Evolutionary conservation across 1,140 invertebrate genomes (phyloP).

Genomic region (Heliconius hewitsoni): DNA sequence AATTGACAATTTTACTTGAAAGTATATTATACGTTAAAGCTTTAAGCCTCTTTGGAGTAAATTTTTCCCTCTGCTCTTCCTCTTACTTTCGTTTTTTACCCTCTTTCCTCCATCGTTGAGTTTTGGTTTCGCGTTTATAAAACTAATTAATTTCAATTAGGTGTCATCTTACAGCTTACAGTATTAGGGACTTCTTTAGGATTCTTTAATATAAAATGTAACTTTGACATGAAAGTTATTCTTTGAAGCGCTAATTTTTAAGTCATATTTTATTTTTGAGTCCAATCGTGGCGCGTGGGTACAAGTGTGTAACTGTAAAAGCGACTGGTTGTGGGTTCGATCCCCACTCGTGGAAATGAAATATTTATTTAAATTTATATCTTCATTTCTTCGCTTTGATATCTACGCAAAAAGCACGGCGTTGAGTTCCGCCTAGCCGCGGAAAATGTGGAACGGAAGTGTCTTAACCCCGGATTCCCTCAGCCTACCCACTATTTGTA

Average conservation of each 20-base stretch:
- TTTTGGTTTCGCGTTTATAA: slow-evolving; percentile 6
- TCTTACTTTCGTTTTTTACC: background rate
- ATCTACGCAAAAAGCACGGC: too few relatives aligned
- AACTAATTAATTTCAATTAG: slow-evolving; percentile 9
- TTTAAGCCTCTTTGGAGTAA: slow-evolving; percentile 1
- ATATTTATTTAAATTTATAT: too few relatives aligned
- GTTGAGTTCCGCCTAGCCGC: too few relatives aligned
- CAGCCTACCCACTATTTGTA: too few relatives aligned
- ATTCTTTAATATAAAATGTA: background rate
- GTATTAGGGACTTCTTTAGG: background rate
- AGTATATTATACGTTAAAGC: background rate
- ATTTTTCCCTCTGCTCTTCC: background rate
- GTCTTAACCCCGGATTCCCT: too few relatives aligned
- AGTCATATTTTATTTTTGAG: too few relatives aligned
- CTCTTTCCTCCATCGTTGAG: background rate
- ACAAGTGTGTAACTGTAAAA: too few relatives aligned
- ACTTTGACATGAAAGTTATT: background rate
- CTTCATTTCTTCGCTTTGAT: too few relatives aligned
- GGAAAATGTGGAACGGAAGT: too few relatives aligned
- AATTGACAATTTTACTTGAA: background rate
- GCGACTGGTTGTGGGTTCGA: too few relatives aligned
- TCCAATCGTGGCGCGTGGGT: too few relatives aligned
- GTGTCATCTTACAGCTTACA: slow-evolving; percentile 5
- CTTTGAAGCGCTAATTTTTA: background rate
- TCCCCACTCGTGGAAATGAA: too few relatives aligned